phyloP scores from a whole-genome alignment of 2,113 vertebrate species.

The Apistogramma diplotaenia region DNA sequence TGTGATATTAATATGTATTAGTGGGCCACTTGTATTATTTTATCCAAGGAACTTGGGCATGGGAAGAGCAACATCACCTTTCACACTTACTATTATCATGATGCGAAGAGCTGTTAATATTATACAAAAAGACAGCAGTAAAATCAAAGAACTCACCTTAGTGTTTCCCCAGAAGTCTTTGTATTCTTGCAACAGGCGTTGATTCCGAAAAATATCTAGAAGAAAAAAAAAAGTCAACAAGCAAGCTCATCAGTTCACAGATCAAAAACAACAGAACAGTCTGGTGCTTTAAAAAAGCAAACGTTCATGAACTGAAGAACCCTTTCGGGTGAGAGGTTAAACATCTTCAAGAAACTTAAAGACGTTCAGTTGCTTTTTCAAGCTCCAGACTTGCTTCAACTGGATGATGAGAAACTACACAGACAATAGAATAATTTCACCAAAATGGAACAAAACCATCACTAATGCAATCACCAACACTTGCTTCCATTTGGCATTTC shows the following conservation, averaged over 20 bases:
- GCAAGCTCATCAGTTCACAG: not conserved
- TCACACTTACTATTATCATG: not conserved
- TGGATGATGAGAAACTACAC: no score
- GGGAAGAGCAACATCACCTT: not conserved
- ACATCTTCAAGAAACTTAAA: no score
- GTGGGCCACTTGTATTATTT: not conserved
- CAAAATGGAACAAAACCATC: not conserved
- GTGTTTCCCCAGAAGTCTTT: constrained; percentile 96
- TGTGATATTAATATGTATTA: no score
- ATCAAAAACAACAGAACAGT: not conserved
- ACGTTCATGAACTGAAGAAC: no score
- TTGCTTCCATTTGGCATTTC: not conserved
- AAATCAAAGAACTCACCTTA: constrained; percentile 81
- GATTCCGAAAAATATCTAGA: constrained; percentile 90
- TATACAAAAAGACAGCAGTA: not conserved
- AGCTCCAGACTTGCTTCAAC: no score
- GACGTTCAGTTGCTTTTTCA: no score
- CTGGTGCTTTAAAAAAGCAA: no score
- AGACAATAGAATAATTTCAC: not conserved
- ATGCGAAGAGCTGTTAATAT: not conserved
- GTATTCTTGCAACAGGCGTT: constrained; percentile 92
- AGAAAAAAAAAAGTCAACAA: not conserved
- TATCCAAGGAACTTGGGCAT: not conserved
- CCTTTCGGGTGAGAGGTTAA: no score
- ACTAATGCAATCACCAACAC: not conserved